Base-by-base conservation (phyloP, 2,888 invertebrate species). In the Cryptus viduatorius region DNA sequence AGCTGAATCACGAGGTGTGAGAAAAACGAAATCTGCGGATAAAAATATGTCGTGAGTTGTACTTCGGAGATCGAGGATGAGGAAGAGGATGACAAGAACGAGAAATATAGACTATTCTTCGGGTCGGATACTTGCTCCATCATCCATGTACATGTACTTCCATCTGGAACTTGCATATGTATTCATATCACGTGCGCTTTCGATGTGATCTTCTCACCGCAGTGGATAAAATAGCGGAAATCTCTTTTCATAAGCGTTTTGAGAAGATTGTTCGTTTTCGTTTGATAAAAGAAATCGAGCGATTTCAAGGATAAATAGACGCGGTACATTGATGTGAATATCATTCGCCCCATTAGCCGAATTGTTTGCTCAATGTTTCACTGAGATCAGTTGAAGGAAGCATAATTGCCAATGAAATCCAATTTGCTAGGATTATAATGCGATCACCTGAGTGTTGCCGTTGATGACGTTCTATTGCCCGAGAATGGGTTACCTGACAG, bases 1-100 rank as follows among this genome's bases (percentile, higher is more conserved):
- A 16, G 12, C 37, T 37, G 73, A 59, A 4, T 56, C 42, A 19
- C 61, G 68, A 42, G 50, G 42, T 61, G 56, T 65, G 24, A 64
- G 59, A 61, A 61, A 69, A 53, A 69, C 48, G 24, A 76, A 76
- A 76, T 53, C 75, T 61, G 44, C 12, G 24, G 64, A 81, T 75
- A 81, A 75, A 69, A 75, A 73, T 79, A 73, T 79, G 44, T 73
- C n/a, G 31, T 53, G 73, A 42, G 44, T 83, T 64, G 59, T 71
- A 24, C 48, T 5, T 14, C 50, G 10, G 69, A 53, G 44, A 61
- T 8, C n/a, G 12, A 48, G 16, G 37, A 14, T 37, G 50, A 48
- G 68, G 24, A 42, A 46, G n/a, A n/a, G 10, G 50, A 72, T 56
- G 46, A 59, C 31, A 72, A 59, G 61, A 19, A 56, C 19, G 31